These are phyloP conservation scores for Tenthredo notha DNA, from an alignment of 2,888 invertebrate genomes.

Conservation along the genomic window DNA sequence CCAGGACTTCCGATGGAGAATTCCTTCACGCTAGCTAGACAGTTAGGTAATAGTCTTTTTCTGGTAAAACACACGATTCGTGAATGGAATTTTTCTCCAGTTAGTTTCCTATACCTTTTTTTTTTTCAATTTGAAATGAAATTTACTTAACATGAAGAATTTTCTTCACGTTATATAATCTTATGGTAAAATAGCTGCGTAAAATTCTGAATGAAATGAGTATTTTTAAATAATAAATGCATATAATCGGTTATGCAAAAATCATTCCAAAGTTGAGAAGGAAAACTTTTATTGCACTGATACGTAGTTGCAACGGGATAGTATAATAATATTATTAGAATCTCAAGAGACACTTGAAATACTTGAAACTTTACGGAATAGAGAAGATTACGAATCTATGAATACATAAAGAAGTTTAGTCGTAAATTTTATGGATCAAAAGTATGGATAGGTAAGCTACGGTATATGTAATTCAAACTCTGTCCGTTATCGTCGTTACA, in stretches of 20 bases:
- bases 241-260: slow-evolving; percentile 36
- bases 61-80: slow-evolving; percentile 22
- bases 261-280: background rate
- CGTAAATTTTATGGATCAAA: slow-evolving; percentile 34
- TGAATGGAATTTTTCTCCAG: slow-evolving; percentile 3
- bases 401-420: slow-evolving; percentile 33
- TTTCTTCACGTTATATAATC: background rate
- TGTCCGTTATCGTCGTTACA: background rate
- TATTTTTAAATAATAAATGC: background rate
- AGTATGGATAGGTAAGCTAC: background rate
- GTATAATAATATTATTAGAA: slow-evolving; percentile 45
- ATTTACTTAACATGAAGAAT: background rate
- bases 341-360: slow-evolving; percentile 29
- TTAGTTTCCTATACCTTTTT: background rate
- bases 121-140: background rate
- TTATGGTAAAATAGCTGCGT: background rate
- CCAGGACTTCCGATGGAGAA: slow-evolving; percentile 21
- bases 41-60: slow-evolving; percentile 34
- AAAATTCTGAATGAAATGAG: background rate
- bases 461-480: background rate
- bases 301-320: slow-evolving; percentile 6
- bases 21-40: slow-evolving; percentile 24
- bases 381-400: slow-evolving; percentile 47
- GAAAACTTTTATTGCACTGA: slow-evolving; percentile 38
- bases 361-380: slow-evolving; percentile 33